Conservation (phyloP, 2,113 vertebrate species). For the Odocoileus hemionus region DNA sequence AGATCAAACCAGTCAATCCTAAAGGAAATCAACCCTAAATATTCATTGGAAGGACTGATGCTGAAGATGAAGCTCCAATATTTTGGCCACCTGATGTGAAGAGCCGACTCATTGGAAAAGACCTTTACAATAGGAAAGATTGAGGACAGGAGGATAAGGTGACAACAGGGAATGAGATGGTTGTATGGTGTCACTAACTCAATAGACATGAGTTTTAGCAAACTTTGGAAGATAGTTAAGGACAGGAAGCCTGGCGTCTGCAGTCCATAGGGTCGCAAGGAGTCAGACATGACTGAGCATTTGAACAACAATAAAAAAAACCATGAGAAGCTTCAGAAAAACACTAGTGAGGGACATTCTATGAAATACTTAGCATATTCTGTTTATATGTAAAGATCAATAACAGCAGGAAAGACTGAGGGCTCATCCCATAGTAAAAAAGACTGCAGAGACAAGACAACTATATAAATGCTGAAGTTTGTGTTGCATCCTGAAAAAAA, state of each 20-base stretch:
- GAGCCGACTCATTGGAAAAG: neutral
- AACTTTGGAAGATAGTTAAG: neutral
- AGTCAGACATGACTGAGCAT: neutral
- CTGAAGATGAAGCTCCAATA: neutral
- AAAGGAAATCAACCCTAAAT: neutral
- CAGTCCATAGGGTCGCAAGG: neutral
- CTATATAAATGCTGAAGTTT: neutral
- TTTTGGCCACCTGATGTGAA: neutral
- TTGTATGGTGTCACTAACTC: neutral
- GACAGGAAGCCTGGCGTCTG: neutral
- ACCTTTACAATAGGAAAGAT: neutral
- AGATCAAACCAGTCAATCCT: neutral
- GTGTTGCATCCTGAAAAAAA: neutral
- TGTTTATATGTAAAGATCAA: neutral
- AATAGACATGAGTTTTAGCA: neutral
- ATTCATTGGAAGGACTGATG: neutral
- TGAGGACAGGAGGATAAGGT: neutral
- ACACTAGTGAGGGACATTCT: neutral
- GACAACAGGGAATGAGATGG: neutral
- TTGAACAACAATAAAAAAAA: neutral
- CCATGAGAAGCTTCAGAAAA: neutral
- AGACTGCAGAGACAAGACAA: neutral
- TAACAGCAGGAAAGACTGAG: neutral
- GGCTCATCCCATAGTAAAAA: neutral
- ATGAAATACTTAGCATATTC: neutral